Evolutionary conservation across 2,888 invertebrate genomes (phyloP), one percentile per base, ranked within the genome.

Genomic region (Pandemis heparana): DNA sequence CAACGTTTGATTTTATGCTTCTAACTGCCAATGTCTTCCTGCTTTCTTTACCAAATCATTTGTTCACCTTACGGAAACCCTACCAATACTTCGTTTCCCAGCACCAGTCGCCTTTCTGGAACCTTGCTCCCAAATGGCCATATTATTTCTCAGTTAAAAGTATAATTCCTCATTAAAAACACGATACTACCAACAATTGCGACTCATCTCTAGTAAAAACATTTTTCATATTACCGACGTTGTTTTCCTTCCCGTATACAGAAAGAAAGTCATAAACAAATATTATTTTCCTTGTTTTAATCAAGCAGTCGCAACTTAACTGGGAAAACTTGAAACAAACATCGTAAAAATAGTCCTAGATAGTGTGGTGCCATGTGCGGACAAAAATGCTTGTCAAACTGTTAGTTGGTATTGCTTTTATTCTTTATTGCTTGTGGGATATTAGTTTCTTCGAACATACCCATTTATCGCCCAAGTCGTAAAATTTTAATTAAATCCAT

Each of bases 261-360:
- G 70, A 75, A 77, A 77, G 69, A 67, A 66, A 77, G 65, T 67
- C 69, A 72, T 74, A 78, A 79, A 79, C 77, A 79, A 77, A 79
- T 78, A 80, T 77, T 80, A 80, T 80, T 81, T 79, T 79, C 79
- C 77, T 79, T 80, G 77, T 84, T 84, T 84, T 85, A 87, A 86
- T 86, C 85, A 85, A 84, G 81, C 79, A 78, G 75, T 76, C 77
- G 80, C 75, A 82, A 83, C 79, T 82, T 79, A 77, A 80, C 80
- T 77, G 69, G 62, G 75, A 32, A 74, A 85, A 83, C 80, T 85
- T 79, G 83, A 83, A 85, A 85, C 85, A 87, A 87, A 87, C 83
- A 85, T 87, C 85, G 82, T 87, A 87, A 86, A 86, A 86, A 82
- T 85, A 82, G 81, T 80, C 77, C 72, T 75, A 75, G 76, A 74